Base-by-base conservation (phyloP, 1,140 invertebrate species). In the Spodoptera frugiperda region DNA sequence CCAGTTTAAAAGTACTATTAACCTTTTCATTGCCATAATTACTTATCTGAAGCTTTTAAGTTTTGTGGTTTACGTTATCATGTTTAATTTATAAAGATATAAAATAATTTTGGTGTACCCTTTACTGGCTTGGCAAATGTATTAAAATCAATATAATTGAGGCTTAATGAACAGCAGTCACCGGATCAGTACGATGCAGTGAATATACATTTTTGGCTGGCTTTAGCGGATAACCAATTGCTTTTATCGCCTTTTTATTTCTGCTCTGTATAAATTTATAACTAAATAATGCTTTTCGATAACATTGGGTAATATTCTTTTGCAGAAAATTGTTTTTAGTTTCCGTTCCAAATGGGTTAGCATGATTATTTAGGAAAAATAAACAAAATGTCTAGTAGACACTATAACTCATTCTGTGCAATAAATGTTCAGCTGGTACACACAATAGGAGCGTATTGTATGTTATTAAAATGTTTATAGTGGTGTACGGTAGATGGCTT, bases 391-490 rank as follows among this genome's bases (percentile, higher is more conserved):
- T n/a, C 21, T 44, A n/a, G 33, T 72, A 72, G 68, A 57, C 53
- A 61, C 49, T 33, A 53, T 73, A 61, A 61, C 46, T 74, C 55
- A 61, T 65, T 53, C n/a, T 12, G 46, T 65, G 33, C 44, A 63
- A 63, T 63, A 51, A 51, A 65, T 75, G 46, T 65, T 63, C 59
- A 15, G 72, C 33, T 44, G 59, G 21, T 39, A 39, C 33, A 39
- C 33, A 39, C 33, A 39, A 39, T 39, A 39, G 33, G 33, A 39
- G 1, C 33, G 44, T 55, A 55, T 73, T 73, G 55, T 61, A n/a
- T 73, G 44, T 73, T 75, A 75, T 75, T 75, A 75, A 63, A 75
- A 61, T 65, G 59, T 75, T 75, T 75, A 65, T 65, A 63, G 30
- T 53, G 51, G 57, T 39, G 33, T 65, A 11, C 25, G 71, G 57